Conservation (phyloP, 1,140 invertebrate species). For the Drosophila elegans region DNA sequence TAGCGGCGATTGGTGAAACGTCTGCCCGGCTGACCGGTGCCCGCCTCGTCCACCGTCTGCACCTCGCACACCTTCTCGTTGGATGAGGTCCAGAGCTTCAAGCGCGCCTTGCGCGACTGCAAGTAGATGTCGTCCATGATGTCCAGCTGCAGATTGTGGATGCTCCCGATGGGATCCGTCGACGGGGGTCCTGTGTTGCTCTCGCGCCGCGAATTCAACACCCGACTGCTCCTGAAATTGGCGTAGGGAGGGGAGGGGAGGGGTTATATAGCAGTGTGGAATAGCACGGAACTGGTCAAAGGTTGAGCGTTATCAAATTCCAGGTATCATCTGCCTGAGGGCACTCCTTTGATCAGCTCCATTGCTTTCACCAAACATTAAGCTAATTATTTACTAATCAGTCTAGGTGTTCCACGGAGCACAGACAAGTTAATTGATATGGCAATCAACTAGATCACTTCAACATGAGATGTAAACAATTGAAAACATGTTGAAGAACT, state of each 20-base stretch:
- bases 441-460: too few species aligned
- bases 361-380: background rate
- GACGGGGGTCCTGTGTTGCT: slow-evolving; percentile 87
- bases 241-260: slow-evolving; percentile 8
- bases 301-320: background rate
- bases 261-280: too few species aligned
- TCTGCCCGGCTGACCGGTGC: slow-evolving; percentile 86
- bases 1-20: slow-evolving; percentile 89
- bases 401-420: too few species aligned
- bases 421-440: too few species aligned
- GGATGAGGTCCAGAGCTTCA: slow-evolving; percentile 93
- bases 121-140: slow-evolving; percentile 94
- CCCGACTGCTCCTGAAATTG: slow-evolving; percentile 68
- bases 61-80: slow-evolving; percentile 92
- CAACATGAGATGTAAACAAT: too few species aligned
- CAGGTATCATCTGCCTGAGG: background rate
- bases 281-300: background rate
- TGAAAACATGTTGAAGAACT: too few species aligned
- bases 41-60: slow-evolving; percentile 89
- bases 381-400: too few species aligned
- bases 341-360: background rate
- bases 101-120: slow-evolving; percentile 90
- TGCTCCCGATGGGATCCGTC: slow-evolving; percentile 89
- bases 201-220: slow-evolving; percentile 75
- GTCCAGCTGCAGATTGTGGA: slow-evolving; percentile 92